Evolutionary conservation across 2,888 invertebrate species (phyloP).

Genomic region (Geophilus truncorum): DNA sequence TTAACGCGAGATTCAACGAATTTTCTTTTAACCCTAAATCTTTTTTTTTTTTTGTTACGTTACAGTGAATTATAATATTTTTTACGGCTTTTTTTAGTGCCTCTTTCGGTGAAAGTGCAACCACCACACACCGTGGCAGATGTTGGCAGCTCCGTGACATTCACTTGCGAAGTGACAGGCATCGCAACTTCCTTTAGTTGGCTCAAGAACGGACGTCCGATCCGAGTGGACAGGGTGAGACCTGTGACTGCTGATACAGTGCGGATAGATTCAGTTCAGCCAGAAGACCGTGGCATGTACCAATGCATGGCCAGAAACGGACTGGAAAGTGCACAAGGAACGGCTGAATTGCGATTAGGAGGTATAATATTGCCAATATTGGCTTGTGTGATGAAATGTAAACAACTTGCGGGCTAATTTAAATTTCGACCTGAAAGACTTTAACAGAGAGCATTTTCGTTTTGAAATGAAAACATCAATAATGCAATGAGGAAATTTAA

Average conservation of each 20-base stretch:
- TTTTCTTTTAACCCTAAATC: background rate
- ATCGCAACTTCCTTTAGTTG: slow-evolving; percentile 39
- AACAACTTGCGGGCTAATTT: too few species aligned
- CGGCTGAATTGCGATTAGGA: slow-evolving; percentile 63
- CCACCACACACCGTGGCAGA: slow-evolving; percentile 33
- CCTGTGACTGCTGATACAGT: slow-evolving; percentile 34
- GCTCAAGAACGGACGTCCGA: slow-evolving; percentile 43
- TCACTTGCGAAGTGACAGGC: slow-evolving; percentile 32
- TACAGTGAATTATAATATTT: background rate
- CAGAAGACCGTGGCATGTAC: slow-evolving; percentile 51
- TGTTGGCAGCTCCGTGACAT: slow-evolving; percentile 32
- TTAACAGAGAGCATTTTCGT: too few species aligned
- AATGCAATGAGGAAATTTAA: too few species aligned
- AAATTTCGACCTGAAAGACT: too few species aligned
- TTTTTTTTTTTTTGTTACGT: background rate
- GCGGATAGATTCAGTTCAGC: slow-evolving; percentile 44
- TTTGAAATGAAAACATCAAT: too few species aligned
- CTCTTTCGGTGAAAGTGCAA: slow-evolving; percentile 38
- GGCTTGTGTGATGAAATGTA: too few species aligned
- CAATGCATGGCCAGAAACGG: slow-evolving; percentile 45
- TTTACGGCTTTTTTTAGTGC: slow-evolving; percentile 36
- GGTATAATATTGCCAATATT: slow-evolving; percentile 34
- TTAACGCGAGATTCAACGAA: background rate
- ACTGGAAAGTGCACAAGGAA: slow-evolving; percentile 60
- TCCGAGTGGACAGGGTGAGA: slow-evolving; percentile 39